phyloP scores from a whole-genome alignment of 1,140 invertebrate genomes.

The Hylaeus volcanicus region DNA sequence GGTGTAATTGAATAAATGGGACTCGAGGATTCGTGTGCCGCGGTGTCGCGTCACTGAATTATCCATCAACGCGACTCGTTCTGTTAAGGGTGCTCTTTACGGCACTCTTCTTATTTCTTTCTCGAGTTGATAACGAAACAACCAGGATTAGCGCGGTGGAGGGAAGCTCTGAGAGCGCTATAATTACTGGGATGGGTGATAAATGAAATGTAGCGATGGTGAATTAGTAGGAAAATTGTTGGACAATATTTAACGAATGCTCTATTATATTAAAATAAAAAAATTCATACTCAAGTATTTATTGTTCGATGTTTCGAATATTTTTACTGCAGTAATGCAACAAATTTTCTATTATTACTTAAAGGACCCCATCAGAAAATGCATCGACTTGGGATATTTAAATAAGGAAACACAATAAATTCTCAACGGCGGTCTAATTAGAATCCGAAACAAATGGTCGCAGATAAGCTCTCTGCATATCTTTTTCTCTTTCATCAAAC shows the following conservation, averaged over 20 bases:
- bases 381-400: too few species aligned
- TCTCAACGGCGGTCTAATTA: too few species aligned
- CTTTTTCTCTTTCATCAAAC: neutral
- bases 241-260: neutral
- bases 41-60: neutral
- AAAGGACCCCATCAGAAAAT: too few species aligned
- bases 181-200: neutral
- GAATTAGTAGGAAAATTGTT: neutral
- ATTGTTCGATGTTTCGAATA: too few species aligned
- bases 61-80: conserved; percentile 5
- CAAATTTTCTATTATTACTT: too few species aligned
- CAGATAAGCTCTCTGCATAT: neutral
- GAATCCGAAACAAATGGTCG: too few species aligned
- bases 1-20: conserved; percentile 7
- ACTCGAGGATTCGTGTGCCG: neutral
- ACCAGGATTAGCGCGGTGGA: neutral
- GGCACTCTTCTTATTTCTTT: neutral
- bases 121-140: neutral
- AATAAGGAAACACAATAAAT: too few species aligned
- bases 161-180: neutral
- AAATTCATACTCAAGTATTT: too few species aligned
- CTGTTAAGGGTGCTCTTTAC: neutral
- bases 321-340: too few species aligned
- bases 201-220: neutral
- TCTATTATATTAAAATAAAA: too few species aligned